Conservation (phyloP, 23 tunicate species). For the Phallusia fumigata region DNA sequence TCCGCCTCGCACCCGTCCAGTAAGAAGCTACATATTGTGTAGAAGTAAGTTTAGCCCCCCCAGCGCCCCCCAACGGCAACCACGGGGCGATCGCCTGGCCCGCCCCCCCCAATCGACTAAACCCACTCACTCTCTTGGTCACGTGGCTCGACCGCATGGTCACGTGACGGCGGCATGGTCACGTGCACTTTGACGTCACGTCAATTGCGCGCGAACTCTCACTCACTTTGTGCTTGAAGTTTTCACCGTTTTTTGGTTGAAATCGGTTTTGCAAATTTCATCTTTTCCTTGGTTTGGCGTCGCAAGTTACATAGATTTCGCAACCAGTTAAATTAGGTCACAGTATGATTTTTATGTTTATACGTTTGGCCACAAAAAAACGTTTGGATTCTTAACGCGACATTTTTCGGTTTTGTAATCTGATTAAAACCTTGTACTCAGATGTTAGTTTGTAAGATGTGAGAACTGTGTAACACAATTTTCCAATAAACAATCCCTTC, state of each 20-base stretch:
- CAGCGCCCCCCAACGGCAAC: not conserved
- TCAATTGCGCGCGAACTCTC: not conserved
- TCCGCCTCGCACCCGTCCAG: constrained; percentile 33
- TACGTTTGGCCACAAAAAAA: too few species aligned
- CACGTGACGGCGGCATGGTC: too few species aligned
- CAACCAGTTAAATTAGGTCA: too few species aligned
- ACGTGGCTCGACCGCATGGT: not conserved
- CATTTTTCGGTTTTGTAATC: too few species aligned
- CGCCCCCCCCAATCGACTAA: not conserved
- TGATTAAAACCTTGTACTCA: too few species aligned
- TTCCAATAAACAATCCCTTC: too few species aligned
- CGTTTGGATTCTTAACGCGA: too few species aligned
- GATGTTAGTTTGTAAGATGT: too few species aligned
- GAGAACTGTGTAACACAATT: too few species aligned
- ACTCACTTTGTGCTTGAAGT: not conserved
- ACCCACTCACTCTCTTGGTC: not conserved
- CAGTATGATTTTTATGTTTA: too few species aligned
- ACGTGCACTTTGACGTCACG: not conserved
- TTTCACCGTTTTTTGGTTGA: not conserved
- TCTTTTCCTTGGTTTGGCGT: too few species aligned
- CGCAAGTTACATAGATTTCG: too few species aligned
- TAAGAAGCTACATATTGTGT: constrained; percentile 64
- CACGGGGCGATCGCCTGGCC: not conserved
- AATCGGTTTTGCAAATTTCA: not conserved
- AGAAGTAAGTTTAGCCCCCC: constrained; percentile 33